These are phyloP conservation scores for Cyprinus carpio DNA, from an alignment of 2,113 vertebrate species.

Conservation along the genomic window DNA sequence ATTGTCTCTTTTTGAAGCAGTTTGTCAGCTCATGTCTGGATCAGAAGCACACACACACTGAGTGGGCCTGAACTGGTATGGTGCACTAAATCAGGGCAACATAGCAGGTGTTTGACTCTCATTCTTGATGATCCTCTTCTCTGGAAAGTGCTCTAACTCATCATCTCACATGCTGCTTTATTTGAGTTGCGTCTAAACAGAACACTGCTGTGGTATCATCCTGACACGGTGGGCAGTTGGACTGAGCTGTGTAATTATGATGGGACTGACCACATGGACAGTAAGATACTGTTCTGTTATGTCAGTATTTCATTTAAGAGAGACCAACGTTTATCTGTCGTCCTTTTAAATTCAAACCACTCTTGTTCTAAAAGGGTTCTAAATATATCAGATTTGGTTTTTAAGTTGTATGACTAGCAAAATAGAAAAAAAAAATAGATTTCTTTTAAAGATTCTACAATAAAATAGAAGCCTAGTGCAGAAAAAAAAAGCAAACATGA, in stretches of 20 bases:
- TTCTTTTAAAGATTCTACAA: not conserved
- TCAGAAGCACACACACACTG: conserved; percentile 58
- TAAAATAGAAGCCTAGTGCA: not conserved
- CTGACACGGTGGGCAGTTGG: conserved; percentile 3
- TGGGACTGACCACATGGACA: conserved; percentile 8
- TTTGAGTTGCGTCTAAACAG: conserved; percentile 77
- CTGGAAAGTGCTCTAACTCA: conserved; percentile 45
- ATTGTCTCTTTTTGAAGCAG: conserved; percentile 61
- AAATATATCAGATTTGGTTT: not conserved
- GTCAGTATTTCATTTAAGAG: not conserved
- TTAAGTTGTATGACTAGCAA: not conserved
- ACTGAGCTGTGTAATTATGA: conserved; percentile 20
- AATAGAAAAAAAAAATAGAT: not conserved
- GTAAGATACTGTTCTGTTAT: not conserved
- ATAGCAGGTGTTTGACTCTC: conserved; percentile 81
- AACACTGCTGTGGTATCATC: conserved; percentile 11
- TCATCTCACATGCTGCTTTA: conserved; percentile 67
- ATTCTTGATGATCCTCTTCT: conserved; percentile 70
- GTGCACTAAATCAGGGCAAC: conserved; percentile 67
- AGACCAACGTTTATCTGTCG: not conserved
- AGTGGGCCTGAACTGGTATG: conserved; percentile 45
- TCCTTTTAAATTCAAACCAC: not conserved
- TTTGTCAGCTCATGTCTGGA: conserved; percentile 63
- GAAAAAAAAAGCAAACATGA: not conserved
- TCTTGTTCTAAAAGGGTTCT: not conserved